Base-by-base conservation (phyloP, 53 echinoderm and acorn worm genomes). In the Paelopatides confundens region DNA sequence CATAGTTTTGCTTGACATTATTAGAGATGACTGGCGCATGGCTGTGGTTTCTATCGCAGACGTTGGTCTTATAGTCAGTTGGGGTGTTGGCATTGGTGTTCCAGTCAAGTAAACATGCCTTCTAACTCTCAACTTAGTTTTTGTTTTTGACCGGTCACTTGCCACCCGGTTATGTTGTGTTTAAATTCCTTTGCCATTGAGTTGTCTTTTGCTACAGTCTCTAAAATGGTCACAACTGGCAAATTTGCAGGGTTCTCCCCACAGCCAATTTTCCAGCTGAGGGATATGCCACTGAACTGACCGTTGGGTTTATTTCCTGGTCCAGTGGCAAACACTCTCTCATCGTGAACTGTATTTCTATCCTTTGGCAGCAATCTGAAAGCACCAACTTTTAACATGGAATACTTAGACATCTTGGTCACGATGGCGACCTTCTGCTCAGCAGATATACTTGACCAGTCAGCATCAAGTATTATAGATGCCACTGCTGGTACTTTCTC, bases 241-340 rank as follows among this genome's bases (percentile, higher is more conserved):
- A 96, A 76, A 85, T 99, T 94, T 38, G 94, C 93, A 18, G 89
- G 89, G 36, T 82, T 90, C 36, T 90, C 89, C 18, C 99, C 96
- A 82, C 99, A 99, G 29, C 99, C 99, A 47, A 99, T 93, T 30
- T 88, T 88, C 99, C 99, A 99, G 49, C 95, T 95, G 49, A 99
- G 83, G 1, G 95, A 92, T 47, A 99, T 66, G 2, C 99, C 99
- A 49, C 88, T 88, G 69, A 92, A 89, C 35, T 66, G 85, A 30
- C 92, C 93, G 5, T 79, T 82, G 38, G 86, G 90, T 2, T 91
- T 77, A 71, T 99, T 99, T n/a, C 99, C 99, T 7, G 95, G 95
- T 24, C 99, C 99, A 2, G 95, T 94, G 47, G 94, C 91, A 31
- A 99, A 82, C 27, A 93, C 93, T 28, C 92, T 90, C 39, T 85